Evolutionary conservation across 1,140 invertebrate genomes (phyloP).

Genomic region (Phenacoccus solenopsis): DNA sequence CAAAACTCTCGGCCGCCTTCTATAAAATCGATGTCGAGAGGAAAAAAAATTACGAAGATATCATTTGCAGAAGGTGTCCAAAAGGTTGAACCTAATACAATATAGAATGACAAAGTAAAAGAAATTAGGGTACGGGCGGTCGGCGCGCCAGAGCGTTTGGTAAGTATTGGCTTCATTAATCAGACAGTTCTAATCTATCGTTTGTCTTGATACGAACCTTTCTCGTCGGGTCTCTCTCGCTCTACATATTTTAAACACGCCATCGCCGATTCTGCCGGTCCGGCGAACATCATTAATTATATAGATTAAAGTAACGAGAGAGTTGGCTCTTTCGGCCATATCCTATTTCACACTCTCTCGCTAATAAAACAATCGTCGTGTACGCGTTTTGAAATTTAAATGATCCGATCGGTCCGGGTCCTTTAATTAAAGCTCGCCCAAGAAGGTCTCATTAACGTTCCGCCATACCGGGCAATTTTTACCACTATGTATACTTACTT

Average conservation of each 20-base stretch:
- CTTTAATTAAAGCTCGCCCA: not conserved
- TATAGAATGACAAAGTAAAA: not conserved
- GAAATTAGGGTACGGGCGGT: not conserved
- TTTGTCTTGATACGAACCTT: not conserved
- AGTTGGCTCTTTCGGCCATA: not conserved
- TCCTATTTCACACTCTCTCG: slow-evolving; percentile 1
- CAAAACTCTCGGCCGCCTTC: no score
- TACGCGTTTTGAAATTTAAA: not conserved
- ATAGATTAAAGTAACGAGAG: not conserved
- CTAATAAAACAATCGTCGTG: not conserved
- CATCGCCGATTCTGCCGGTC: not conserved
- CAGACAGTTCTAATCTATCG: slow-evolving; percentile 7
- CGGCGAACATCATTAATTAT: slow-evolving; percentile 1
- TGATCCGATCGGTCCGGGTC: not conserved
- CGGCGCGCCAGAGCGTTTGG: not conserved
- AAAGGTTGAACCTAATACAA: not conserved
- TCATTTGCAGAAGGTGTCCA: not conserved
- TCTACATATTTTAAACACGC: not conserved
- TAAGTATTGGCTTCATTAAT: slow-evolving; percentile 15
- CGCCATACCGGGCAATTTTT: no score
- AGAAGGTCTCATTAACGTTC: not conserved
- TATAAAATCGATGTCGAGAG: no score
- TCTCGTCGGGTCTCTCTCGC: not conserved
- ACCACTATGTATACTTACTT: not conserved
- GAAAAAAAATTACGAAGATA: not conserved